A percentile compares a stretch with the other conserved stretches of the same genome.
Conservation (phyloP, 2,888 invertebrate genomes). For the Dynastes tityus region DNA sequence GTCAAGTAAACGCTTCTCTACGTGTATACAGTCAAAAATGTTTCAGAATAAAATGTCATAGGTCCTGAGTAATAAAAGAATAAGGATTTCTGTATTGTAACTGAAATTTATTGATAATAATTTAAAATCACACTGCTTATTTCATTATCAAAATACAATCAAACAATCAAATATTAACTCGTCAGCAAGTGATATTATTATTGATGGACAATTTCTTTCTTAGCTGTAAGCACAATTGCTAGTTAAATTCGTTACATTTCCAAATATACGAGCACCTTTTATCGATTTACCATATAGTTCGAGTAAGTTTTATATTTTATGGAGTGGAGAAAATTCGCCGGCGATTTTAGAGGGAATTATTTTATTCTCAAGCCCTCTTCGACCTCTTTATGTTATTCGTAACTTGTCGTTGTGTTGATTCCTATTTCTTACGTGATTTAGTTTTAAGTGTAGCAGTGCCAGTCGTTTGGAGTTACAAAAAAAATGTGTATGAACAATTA, state of each 20-base stretch:
- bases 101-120: too few relatives aligned
- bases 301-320: constrained; percentile 7
- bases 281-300: constrained; percentile 15
- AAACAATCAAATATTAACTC: not conserved
- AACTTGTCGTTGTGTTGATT: not conserved
- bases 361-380: constrained; percentile 3
- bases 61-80: too few relatives aligned
- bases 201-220: not conserved
- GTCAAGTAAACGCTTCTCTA: too few relatives aligned
- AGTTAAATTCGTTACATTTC: not conserved
- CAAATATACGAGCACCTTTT: constrained; percentile 3
- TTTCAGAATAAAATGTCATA: too few relatives aligned
- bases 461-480: too few relatives aligned
- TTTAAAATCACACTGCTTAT: too few relatives aligned
- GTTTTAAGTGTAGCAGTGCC: too few relatives aligned
- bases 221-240: not conserved
- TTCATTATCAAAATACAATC: not conserved
- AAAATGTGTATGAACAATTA: not conserved
- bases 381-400: constrained; percentile 2
- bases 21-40: too few relatives aligned
- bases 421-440: too few relatives aligned
- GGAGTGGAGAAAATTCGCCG: not conserved
- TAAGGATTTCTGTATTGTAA: too few relatives aligned
- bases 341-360: not conserved
- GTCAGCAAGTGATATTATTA: not conserved